A percentile compares a stretch with the other conserved stretches of the same genome.
phyloP scores from a whole-genome alignment of 2,113 vertebrate genomes.

The Scartelaos histophorus region DNA sequence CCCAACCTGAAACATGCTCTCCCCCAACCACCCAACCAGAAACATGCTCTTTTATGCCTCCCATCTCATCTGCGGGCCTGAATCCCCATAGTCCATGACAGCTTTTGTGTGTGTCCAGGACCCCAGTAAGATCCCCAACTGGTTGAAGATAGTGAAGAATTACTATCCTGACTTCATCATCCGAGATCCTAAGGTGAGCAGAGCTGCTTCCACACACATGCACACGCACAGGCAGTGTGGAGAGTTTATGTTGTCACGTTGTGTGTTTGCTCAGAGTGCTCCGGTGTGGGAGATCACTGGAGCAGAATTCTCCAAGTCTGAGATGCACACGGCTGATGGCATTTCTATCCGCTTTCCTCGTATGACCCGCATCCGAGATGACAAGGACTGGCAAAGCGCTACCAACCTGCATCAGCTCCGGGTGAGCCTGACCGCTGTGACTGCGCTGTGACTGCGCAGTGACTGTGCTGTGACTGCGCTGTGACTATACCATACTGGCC shows the following conservation, averaged over 20 bases:
- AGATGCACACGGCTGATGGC: constrained; percentile 94
- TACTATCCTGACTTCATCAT: constrained; percentile 98
- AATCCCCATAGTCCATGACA: neutral
- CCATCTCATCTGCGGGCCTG: no score
- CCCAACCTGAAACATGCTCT: no score
- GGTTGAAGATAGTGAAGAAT: constrained; percentile 97
- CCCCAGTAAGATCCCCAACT: constrained; percentile 91
- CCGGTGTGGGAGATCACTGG: constrained; percentile 98
- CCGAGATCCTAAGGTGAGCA: constrained; percentile 88
- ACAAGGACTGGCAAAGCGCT: constrained; percentile 95
- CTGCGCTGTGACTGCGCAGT: neutral
- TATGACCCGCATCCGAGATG: constrained; percentile 92
- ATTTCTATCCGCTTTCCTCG: constrained; percentile 99
- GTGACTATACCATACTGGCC: no score
- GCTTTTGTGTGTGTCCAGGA: constrained; percentile 76
- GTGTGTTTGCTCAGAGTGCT: constrained; percentile 77
- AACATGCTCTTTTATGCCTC: no score
- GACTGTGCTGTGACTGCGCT: no score
- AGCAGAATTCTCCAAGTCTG: constrained; percentile 93
- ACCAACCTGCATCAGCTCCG: constrained; percentile 91
- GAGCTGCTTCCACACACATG: neutral
- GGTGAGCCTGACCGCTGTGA: constrained; percentile 62
- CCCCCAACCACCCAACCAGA: no score
- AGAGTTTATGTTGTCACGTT: no score
- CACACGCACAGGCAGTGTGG: no score